Conservation (phyloP, 2,113 vertebrate species). For the Salvator merianae region DNA sequence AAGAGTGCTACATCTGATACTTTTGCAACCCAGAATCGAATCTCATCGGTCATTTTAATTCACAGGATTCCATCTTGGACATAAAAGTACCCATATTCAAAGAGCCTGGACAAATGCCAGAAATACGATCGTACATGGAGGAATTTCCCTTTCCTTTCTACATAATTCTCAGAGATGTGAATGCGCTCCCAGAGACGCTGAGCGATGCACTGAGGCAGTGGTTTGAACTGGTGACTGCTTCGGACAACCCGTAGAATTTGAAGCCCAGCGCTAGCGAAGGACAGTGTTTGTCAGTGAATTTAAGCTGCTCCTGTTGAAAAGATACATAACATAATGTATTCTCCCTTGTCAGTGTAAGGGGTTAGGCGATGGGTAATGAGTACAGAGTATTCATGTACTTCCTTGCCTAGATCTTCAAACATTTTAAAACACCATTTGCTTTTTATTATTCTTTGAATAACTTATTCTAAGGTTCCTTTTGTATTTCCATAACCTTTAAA, state of each 20-base stretch:
- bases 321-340: slow-evolving; percentile 14
- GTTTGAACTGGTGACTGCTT: slow-evolving; percentile 94
- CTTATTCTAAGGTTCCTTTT: slow-evolving; percentile 57
- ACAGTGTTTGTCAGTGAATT: not conserved
- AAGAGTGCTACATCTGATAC: not conserved
- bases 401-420: slow-evolving; percentile 38
- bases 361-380: slow-evolving; percentile 56
- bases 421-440: not conserved
- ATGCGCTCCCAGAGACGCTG: slow-evolving; percentile 91
- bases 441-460: slow-evolving; percentile 51
- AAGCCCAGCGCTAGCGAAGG: not conserved
- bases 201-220: slow-evolving; percentile 96
- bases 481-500: slow-evolving; percentile 30
- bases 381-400: slow-evolving; percentile 6
- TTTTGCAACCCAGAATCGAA: not conserved
- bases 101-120: slow-evolving; percentile 89
- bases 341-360: slow-evolving; percentile 29
- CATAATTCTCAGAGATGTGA: slow-evolving; percentile 91
- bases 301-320: not conserved
- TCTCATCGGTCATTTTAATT: slow-evolving; percentile 15
- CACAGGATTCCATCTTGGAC: slow-evolving; percentile 95
- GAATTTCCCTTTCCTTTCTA: slow-evolving; percentile 99
- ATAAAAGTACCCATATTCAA: slow-evolving; percentile 98
- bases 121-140: slow-evolving; percentile 97
- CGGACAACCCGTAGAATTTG: slow-evolving; percentile 69